Evolutionary conservation across 2,888 invertebrate genomes (phyloP).

Genomic region (Epirrhoe alternata): DNA sequence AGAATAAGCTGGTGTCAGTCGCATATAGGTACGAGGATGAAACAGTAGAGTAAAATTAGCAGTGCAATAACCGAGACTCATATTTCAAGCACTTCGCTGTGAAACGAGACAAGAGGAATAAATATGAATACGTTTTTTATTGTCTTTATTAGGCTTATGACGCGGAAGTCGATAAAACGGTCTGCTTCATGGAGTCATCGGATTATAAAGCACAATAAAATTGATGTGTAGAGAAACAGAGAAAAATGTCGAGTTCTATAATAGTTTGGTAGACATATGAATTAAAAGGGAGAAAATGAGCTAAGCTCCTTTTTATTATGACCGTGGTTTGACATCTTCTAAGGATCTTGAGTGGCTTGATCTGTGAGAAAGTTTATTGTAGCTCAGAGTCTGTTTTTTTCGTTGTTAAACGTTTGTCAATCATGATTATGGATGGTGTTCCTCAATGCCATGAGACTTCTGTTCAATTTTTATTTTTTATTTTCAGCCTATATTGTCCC

Average conservation of each 20-base stretch:
- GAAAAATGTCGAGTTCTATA: not conserved
- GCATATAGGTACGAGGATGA: slow-evolving; percentile 60
- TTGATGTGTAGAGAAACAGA: not conserved
- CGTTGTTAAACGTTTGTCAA: too few species aligned
- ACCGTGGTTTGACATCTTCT: too few species aligned
- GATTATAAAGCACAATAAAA: slow-evolving; percentile 1
- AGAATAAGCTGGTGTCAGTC: slow-evolving; percentile 38
- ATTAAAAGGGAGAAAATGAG: too few species aligned
- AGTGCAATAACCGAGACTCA: slow-evolving; percentile 64
- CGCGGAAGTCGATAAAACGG: slow-evolving; percentile 58
- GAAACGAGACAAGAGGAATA: slow-evolving; percentile 49
- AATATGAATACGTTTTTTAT: slow-evolving; percentile 57
- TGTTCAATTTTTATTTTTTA: too few species aligned
- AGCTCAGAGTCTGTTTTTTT: too few species aligned
- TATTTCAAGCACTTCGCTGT: slow-evolving; percentile 68
- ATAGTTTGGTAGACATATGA: too few species aligned
- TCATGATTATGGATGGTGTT: too few species aligned
- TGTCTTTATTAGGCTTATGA: slow-evolving; percentile 57
- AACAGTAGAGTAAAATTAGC: slow-evolving; percentile 65
- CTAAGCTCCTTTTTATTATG: too few species aligned
- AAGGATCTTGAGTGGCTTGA: too few species aligned
- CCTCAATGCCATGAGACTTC: too few species aligned
- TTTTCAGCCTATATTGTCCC: too few species aligned
- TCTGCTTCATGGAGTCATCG: slow-evolving; percentile 37
- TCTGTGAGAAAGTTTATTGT: too few species aligned